Evolutionary conservation across 2,113 vertebrate species (phyloP), one percentile per base, ranked within the genome.

Genomic region (Cyphomyrus discorhynchus): DNA sequence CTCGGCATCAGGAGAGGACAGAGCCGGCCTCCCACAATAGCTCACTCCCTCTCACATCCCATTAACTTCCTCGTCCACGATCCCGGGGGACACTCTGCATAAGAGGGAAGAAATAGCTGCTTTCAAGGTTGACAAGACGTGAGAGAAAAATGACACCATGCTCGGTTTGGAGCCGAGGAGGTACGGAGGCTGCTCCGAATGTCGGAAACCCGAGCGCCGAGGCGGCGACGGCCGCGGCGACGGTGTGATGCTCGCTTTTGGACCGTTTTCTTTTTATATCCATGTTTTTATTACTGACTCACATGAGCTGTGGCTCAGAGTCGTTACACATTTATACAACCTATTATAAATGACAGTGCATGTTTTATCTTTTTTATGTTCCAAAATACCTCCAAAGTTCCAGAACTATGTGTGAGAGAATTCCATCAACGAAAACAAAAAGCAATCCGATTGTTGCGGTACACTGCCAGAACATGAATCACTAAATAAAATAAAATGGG

Each of bases 51-150:
- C 82, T 84, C 82, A 84, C 82, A 47, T 84, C 82, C 82, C 82
- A 84, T 84, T 84, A 84, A 84, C 82, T 84, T 84, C 35, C 82
- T 84, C 19, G 42, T 84, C 82, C 17, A 39, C 21, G 7, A n/a
- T 84, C 82, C 82, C 42, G 5, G 8, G 11, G 50, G 85, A 87
- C 31, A 52, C 50, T 52, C 49, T n/a, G n/a, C 50, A 53, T 87
- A 87, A 87, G 50, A 53, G 85, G 85, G 85, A 87, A 52, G 85
- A 87, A 87, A 56, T 53, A 87, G 49, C 85, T 15, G 27, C 85
- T 87, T 87, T 87, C 50, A 52, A 87, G 85, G 85, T 53, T 87
- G 85, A 87, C 85, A 56, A 87, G 85, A 53, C 27, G 50, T 56
- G 85, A 87, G n/a, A 87, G 85, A 53, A 87, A 87, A 87, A 87